These are phyloP conservation scores for Macrophya alboannulata DNA, from an alignment of 2,888 invertebrate genomes.

Conservation along the genomic window DNA sequence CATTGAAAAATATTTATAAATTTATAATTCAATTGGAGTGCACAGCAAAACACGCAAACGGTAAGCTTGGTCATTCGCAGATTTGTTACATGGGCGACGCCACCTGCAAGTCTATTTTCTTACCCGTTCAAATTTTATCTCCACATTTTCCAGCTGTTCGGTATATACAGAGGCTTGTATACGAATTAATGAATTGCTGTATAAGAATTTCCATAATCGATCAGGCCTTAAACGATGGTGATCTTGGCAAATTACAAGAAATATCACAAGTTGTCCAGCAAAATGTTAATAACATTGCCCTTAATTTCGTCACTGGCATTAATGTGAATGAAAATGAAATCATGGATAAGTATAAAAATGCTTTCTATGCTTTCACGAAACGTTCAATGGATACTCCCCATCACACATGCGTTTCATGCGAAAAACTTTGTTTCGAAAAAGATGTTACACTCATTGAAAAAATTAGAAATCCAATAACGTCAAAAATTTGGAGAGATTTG, in stretches of 20 bases:
- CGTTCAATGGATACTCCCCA: constrained; percentile 58
- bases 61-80: constrained; percentile 57
- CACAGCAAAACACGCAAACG: constrained; percentile 2
- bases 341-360: constrained; percentile 61
- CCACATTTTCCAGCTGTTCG: constrained; percentile 61
- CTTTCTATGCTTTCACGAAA: constrained; percentile 60
- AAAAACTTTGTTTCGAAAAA: constrained; percentile 62
- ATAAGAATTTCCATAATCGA: constrained; percentile 47
- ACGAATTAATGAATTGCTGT: constrained; percentile 29
- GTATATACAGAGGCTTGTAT: constrained; percentile 58
- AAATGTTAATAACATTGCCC: constrained; percentile 10
- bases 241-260: constrained; percentile 3
- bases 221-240: constrained; percentile 52
- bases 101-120: constrained; percentile 60
- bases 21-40: constrained; percentile 51
- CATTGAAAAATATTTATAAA: constrained; percentile 57
- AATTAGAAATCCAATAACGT: constrained; percentile 58
- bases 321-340: constrained; percentile 64
- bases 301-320: constrained; percentile 52
- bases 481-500: constrained; percentile 57
- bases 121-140: constrained; percentile 60
- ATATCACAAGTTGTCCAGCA: too few species aligned
- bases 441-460: constrained; percentile 57
- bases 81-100: constrained; percentile 55
- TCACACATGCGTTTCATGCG: constrained; percentile 60